These are phyloP conservation scores for Eurytoma adleriae DNA, from an alignment of 2,888 invertebrate genomes.

Conservation along the genomic window DNA sequence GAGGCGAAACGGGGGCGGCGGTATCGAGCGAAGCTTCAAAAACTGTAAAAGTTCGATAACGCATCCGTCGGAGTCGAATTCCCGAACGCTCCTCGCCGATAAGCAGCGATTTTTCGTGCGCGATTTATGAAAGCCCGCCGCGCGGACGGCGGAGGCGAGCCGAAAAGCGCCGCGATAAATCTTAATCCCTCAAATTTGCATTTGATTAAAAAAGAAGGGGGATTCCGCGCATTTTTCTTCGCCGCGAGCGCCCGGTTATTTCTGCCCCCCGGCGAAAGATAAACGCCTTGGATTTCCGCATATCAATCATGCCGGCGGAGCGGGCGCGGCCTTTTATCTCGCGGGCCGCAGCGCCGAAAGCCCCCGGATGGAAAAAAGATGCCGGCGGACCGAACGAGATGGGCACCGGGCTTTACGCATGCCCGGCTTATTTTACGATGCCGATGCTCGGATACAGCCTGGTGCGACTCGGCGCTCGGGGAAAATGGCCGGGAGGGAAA, in stretches of 20 bases:
- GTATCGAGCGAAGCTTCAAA: too few species aligned
- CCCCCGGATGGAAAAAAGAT: neutral
- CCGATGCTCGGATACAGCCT: slow-evolving; percentile 56
- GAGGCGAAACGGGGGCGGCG: too few species aligned
- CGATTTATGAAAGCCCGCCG: slow-evolving; percentile 30
- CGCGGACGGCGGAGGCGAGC: neutral
- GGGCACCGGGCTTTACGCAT: slow-evolving; percentile 54
- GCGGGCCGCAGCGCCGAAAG: slow-evolving; percentile 7
- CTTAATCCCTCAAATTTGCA: slow-evolving; percentile 52
- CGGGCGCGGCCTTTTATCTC: slow-evolving; percentile 52
- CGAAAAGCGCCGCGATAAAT: slow-evolving; percentile 35
- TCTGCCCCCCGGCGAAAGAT: slow-evolving; percentile 44
- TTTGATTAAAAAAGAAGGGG: slow-evolving; percentile 47
- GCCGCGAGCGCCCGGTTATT: slow-evolving; percentile 15
- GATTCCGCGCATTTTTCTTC: slow-evolving; percentile 33
- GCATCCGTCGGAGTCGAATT: neutral
- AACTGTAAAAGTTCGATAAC: neutral
- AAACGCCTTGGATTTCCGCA: slow-evolving; percentile 55
- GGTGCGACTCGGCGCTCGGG: slow-evolving; percentile 13
- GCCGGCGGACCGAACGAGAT: slow-evolving; percentile 48
- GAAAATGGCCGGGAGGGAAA: slow-evolving; percentile 10
- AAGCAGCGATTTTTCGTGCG: neutral
- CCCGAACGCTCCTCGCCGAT: neutral
- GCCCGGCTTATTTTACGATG: slow-evolving; percentile 59
- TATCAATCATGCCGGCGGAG: slow-evolving; percentile 57